These are phyloP conservation scores for Yasuhikotakia modesta DNA, from an alignment of 2,797 vertebrate species.

Conservation along the genomic window DNA sequence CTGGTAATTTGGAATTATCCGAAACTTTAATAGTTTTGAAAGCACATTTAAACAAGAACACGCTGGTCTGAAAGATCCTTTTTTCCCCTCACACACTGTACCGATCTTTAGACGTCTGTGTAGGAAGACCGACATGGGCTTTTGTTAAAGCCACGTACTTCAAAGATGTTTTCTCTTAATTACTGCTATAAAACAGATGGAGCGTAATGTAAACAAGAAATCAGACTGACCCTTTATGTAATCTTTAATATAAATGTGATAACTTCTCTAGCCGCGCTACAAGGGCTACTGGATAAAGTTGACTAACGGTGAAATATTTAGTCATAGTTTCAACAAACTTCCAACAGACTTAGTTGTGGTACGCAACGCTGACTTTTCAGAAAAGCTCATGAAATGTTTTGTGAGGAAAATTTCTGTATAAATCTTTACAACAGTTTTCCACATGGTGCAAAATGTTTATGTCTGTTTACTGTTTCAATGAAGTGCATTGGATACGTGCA, in stretches of 20 bases:
- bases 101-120: conserved; percentile 21
- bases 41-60: not conserved
- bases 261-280: not conserved
- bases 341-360: no score
- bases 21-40: not conserved
- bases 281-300: not conserved
- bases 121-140: conserved; percentile 16
- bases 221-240: not conserved
- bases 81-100: not conserved
- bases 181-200: not conserved
- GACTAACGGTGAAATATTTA: not conserved
- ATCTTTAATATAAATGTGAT: not conserved
- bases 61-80: not conserved
- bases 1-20: not conserved
- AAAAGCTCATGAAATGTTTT: not conserved
- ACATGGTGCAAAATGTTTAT: no score
- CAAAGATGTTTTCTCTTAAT: conserved; percentile 1
- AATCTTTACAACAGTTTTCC: no score
- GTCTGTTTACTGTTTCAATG: not conserved
- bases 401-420: no score
- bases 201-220: not conserved
- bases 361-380: not conserved
- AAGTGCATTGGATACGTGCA: not conserved
- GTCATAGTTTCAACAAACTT: not conserved
- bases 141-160: conserved; percentile 12